A percentile compares a stretch with the other conserved stretches of the same genome.
These are phyloP conservation scores for Antrozous pallidus DNA, from an alignment of 2,797 vertebrate species.

Conservation along the genomic window DNA sequence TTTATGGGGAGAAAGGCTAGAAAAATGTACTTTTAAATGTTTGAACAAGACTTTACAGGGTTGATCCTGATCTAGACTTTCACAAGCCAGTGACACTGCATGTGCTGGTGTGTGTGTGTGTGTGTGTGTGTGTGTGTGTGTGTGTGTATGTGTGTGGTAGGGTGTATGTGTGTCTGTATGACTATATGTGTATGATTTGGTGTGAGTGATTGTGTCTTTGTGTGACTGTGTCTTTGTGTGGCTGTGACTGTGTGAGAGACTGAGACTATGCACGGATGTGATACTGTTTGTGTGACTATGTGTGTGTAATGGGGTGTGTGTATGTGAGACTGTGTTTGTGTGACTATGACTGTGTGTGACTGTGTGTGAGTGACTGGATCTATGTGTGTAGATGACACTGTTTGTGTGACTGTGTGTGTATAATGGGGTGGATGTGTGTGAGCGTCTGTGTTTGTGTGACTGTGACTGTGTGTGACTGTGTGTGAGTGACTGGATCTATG, in stretches of 20 bases:
- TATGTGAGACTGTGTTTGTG: too few species aligned
- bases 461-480: too few species aligned
- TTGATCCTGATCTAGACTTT: too few species aligned
- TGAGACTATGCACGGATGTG: too few species aligned
- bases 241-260: too few species aligned
- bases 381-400: neutral
- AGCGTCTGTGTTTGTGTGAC: neutral
- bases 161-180: neutral
- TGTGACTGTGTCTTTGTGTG: neutral
- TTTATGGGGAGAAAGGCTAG: neutral
- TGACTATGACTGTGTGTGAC: too few species aligned
- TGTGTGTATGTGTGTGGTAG: neutral
- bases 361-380: too few species aligned
- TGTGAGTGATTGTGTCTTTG: neutral
- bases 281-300: too few species aligned
- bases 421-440: neutral
- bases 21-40: neutral
- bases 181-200: too few species aligned
- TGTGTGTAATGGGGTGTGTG: too few species aligned
- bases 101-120: neutral
- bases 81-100: neutral
- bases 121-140: neutral
- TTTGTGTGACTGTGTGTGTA: too few species aligned
- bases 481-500: neutral
- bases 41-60: neutral